phyloP scores from a whole-genome alignment of 1,140 invertebrate genomes.

The Trypoxylus dichotomus region DNA sequence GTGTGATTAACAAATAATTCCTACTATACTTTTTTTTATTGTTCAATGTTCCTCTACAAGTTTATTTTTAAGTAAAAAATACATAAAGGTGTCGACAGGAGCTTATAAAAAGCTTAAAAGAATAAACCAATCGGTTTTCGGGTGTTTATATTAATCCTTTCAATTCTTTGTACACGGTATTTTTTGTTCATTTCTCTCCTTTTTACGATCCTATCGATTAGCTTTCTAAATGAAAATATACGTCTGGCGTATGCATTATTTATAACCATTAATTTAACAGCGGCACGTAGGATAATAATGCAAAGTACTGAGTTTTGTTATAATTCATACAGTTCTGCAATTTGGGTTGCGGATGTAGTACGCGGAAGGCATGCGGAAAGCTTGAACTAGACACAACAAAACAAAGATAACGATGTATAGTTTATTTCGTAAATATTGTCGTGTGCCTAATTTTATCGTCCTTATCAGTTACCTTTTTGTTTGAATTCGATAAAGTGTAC shows the following conservation, averaged over 20 bases:
- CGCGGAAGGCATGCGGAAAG: neutral
- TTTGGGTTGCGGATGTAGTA: neutral
- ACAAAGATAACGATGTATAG: neutral
- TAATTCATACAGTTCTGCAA: neutral
- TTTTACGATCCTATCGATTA: neutral
- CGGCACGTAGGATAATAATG: neutral
- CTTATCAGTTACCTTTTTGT: neutral
- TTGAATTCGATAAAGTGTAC: constrained; percentile 9
- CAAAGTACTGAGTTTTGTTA: neutral
- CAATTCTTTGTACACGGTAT: neutral
- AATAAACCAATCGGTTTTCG: neutral
- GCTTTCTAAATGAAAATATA: neutral
- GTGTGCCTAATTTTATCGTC: neutral
- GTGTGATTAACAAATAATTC: too few species aligned
- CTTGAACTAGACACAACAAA: neutral
- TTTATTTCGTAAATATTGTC: neutral
- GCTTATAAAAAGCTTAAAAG: too few species aligned
- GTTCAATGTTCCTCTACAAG: too few species aligned
- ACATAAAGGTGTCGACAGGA: too few species aligned
- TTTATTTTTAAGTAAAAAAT: too few species aligned
- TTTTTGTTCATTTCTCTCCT: neutral
- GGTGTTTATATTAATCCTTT: neutral
- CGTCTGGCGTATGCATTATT: neutral
- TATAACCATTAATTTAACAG: neutral
- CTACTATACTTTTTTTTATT: too few species aligned